Evolutionary conservation across 2,888 invertebrate genomes (phyloP), one percentile per base, ranked within the genome.

Genomic region (Nomada lathburiana): DNA sequence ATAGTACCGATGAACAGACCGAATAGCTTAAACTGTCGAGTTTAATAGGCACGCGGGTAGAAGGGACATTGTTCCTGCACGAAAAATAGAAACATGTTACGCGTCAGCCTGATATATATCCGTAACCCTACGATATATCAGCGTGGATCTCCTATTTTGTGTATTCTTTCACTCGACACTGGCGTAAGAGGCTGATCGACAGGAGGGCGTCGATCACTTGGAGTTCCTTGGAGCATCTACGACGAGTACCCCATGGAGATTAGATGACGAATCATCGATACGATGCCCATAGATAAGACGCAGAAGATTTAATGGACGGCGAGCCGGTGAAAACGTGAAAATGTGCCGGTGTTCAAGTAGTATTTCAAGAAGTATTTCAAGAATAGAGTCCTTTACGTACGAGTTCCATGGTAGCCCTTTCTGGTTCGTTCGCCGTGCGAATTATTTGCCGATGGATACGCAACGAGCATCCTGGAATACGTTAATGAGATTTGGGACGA

Each of bases 351-450:
- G 92, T 92, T 92, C 92, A 92, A 91, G 89, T 92, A 92, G 90
- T 29, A 29, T 29, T 29, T 3, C 47, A 47, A 47, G 13, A 13
- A 13, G 9, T 92, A 92, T 92, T 92, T 91, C 91, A 93, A 91
- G 9, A 92, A 92, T 92, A 92, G 93, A 92, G 92, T 92, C 92
- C 92, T 92, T 93, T 92, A 92, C 92, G 93, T 92, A 92, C 92
- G 92, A 92, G 92, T 92, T 92, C 86, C 85, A 81, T n/a, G 2
- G 20, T 3, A n/a, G 3, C 23, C 16, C 11, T 20, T 23, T 64
- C 42, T n/a, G 16, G 2, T 75, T 62, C 23, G 42, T 42, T 18
- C n/a, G 7, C 36, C 0, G 7, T 1, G 1, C 69, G 76, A 55
- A 76, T 53, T 44, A 9, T 20, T 20, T 9, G 20, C 13, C n/a